Evolutionary conservation across 2,888 invertebrate species (phyloP).

Genomic region (Myopa testacea): DNA sequence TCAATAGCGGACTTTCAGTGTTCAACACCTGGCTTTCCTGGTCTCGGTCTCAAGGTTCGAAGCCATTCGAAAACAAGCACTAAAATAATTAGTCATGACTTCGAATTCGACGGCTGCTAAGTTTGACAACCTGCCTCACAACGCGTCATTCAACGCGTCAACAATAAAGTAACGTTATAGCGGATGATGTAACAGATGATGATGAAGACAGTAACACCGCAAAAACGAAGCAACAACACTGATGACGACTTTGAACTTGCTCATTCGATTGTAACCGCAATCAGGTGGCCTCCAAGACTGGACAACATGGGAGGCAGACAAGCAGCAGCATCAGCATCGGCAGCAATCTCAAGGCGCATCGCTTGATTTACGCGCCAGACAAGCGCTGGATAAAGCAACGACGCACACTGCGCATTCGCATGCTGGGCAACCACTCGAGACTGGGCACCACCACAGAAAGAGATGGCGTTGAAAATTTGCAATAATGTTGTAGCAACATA

Average conservation of each 20-base stretch:
- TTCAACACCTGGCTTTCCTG: too few relatives aligned
- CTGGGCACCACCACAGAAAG: slow-evolving; percentile 32
- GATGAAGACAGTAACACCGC: neutral
- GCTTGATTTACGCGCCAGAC: slow-evolving; percentile 52
- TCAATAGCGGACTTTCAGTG: too few relatives aligned
- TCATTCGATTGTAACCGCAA: neutral
- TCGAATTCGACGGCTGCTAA: neutral
- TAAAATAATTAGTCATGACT: neutral
- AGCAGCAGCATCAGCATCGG: neutral
- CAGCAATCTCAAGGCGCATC: slow-evolving; percentile 50
- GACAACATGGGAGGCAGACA: neutral
- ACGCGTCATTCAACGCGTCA: too few relatives aligned
- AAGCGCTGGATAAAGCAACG: slow-evolving; percentile 34
- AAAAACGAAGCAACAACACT: neutral
- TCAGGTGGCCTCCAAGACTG: neutral
- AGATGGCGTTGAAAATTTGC: slow-evolving; percentile 44
- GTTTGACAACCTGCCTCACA: neutral
- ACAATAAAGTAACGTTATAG: too few relatives aligned
- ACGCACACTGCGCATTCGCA: slow-evolving; percentile 47
- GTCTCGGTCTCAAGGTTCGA: too few relatives aligned
- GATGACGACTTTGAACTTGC: neutral
- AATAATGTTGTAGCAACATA: slow-evolving; percentile 41
- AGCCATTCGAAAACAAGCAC: neutral
- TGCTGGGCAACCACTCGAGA: too few relatives aligned
- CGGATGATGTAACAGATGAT: neutral